Base-by-base conservation (phyloP, 2,888 invertebrate species). In the Shargacucullia verbasci region DNA sequence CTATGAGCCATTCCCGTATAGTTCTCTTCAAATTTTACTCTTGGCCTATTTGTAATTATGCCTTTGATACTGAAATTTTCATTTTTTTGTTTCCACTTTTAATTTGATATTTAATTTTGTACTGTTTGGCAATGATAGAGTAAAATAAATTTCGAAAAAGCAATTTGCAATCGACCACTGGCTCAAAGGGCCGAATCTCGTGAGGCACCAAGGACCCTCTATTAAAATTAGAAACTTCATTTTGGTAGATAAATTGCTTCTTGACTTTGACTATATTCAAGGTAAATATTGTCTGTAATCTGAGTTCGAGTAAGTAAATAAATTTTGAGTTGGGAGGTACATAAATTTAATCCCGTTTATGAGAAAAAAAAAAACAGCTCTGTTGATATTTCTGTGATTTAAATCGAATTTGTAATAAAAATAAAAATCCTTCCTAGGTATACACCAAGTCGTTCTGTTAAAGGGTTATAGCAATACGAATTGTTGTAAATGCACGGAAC, bases 161-260 rank as follows among this genome's bases (percentile, higher is more conserved):
- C 89, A 90, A 92, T 92, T 91, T 90, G 83, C 82, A 84, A 88
- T 87, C 86, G 88, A 85, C 82, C 85, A 83, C 81, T 73, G 78
- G 80, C 83, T 85, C 90, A 90, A 91, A 91, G 90, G 82, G 83
- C 82, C 79, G 79, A 83, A 83, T 87, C 83, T 83, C 79, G 82
- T 75, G 81, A 84, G 81, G 76, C 82, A 81, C 80, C 81, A 77
- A 81, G 82, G 81, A 79, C 81, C 80, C 80, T 84, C 86, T 88
- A 90, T 92, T 91, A 91, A 91, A 92, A 91, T 92, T 91, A 87
- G 84, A 90, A 92, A 92, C 86, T 92, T 92, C 86, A 88, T 92
- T 91, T 91, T 84, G 80, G 81, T 80, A 83, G 81, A 86, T 88
- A 91, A 93, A 92, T 92, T 93, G 90, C 91, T 91, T 88, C 88